Base-by-base conservation (phyloP, 1,140 invertebrate genomes). In the Saccostrea echinata region DNA sequence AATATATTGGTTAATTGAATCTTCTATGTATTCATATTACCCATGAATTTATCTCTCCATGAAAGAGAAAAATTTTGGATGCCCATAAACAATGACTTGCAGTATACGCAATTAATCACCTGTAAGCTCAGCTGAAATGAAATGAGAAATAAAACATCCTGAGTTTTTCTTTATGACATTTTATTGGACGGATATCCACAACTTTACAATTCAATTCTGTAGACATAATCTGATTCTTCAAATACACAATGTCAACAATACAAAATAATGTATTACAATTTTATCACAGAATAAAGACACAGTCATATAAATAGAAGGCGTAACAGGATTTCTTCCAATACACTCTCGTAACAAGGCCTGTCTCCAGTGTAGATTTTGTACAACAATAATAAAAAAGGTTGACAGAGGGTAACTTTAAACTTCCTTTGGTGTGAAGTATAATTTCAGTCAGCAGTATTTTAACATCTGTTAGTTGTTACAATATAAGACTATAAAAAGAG, bases 181-280 rank as follows among this genome's bases (percentile, higher is more conserved):
- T 71, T 71, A 71, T 71, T 71, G 68, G 68, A 71, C 68, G 27
- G 68, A 71, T 61, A 61, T 71, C 68, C 68, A 71, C 27, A 71
- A 71, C 68, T 27, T 71, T 71, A 71, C 68, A 30, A 71, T 71
- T 71, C 24, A 71, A 24, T 30, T 30, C 24, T 71, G 12, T 71
- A 13, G 16, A 71, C 68, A 71, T 71, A 33, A 71, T 71, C 30
- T 30, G 13, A 33, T 30, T 71, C 24, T 33, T 30, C 18, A 16
- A 30, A 16, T 71, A 71, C 68, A 71, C 68, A 30, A 11, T 27
- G 30, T 71, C 24, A 71, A 71, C 68, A 71, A 71, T 71, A 71
- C 68, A 71, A 24, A n/a, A 18, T 30, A 11, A 71, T 33, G 30
- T 13, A 13, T 71, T 24, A 71, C 68, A 71, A 30, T 30, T 71